Percentiles rank a stretch among this genome's conserved stretches.
Conservation (phyloP, 2,797 vertebrate species). For the Pachyuromys duprasi region DNA sequence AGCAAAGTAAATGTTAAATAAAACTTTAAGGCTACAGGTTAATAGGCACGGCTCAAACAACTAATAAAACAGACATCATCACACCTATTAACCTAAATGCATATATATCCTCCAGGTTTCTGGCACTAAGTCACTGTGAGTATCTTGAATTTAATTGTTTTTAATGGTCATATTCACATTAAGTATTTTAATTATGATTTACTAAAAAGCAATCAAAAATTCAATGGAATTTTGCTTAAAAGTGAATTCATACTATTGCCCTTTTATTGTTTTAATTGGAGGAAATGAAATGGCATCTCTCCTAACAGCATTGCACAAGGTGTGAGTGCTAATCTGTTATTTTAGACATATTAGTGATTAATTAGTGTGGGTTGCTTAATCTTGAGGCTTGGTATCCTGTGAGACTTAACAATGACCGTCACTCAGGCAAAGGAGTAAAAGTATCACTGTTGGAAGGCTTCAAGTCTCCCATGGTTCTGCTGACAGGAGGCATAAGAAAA, state of each 20-base stretch:
- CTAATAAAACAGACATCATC: slow-evolving; percentile 36
- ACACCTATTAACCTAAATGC: slow-evolving; percentile 44
- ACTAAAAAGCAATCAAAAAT: slow-evolving; percentile 12
- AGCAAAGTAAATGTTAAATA: slow-evolving; percentile 57
- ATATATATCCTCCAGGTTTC: neutral
- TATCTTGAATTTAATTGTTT: neutral
- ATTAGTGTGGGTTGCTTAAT: slow-evolving; percentile 24
- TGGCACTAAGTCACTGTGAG: neutral
- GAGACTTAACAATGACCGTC: neutral
- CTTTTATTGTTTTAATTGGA: slow-evolving; percentile 15
- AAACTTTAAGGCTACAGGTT: slow-evolving; percentile 11
- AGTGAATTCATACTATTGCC: neutral
- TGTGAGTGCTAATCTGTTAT: neutral
- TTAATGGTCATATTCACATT: neutral
- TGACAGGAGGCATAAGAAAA: neutral
- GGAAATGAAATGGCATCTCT: slow-evolving; percentile 10
- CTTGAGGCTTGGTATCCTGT: neutral
- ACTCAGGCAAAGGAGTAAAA: neutral
- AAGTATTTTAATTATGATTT: slow-evolving; percentile 26
- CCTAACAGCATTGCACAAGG: neutral
- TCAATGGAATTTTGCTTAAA: slow-evolving; percentile 5
- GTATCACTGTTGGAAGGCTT: neutral
- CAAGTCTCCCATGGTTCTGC: neutral
- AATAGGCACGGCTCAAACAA: slow-evolving; percentile 54
- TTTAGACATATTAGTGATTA: neutral